These are phyloP conservation scores for Galeruca laticollis DNA, from an alignment of 2,888 invertebrate species.

Conservation along the genomic window DNA sequence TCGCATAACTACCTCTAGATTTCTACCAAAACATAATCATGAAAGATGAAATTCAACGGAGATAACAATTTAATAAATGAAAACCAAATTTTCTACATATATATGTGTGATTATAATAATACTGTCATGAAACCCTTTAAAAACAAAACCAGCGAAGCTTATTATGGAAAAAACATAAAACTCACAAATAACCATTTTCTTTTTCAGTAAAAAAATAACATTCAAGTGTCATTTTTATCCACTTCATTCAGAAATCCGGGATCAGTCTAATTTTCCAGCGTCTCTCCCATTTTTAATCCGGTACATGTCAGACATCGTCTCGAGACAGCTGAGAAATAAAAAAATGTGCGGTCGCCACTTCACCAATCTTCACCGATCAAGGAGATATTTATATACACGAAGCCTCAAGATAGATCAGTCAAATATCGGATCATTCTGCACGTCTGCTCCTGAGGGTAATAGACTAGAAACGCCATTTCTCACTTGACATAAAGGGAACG, in stretches of 20 bases:
- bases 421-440: slow-evolving; percentile 45
- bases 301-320: slow-evolving; percentile 7
- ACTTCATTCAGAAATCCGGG: not conserved
- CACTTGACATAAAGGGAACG: slow-evolving; percentile 45
- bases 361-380: slow-evolving; percentile 11
- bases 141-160: too few species aligned
- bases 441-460: slow-evolving; percentile 48
- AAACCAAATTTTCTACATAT: too few species aligned
- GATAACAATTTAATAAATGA: too few species aligned
- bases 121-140: too few species aligned
- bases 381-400: slow-evolving; percentile 44
- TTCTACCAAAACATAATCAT: too few species aligned
- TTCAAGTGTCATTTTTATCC: not conserved
- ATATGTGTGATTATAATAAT: too few species aligned
- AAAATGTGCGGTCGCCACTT: slow-evolving; percentile 11
- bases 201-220: too few species aligned
- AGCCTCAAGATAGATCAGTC: slow-evolving; percentile 44
- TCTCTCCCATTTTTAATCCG: not conserved
- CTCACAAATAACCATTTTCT: too few species aligned
- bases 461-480: slow-evolving; percentile 47
- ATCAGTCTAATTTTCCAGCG: not conserved
- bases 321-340: not conserved
- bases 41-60: too few species aligned
- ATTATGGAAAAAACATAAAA: too few species aligned
- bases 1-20: too few species aligned